Conservation (phyloP, 2,113 vertebrate genomes). For the Anseranas semipalmata region DNA sequence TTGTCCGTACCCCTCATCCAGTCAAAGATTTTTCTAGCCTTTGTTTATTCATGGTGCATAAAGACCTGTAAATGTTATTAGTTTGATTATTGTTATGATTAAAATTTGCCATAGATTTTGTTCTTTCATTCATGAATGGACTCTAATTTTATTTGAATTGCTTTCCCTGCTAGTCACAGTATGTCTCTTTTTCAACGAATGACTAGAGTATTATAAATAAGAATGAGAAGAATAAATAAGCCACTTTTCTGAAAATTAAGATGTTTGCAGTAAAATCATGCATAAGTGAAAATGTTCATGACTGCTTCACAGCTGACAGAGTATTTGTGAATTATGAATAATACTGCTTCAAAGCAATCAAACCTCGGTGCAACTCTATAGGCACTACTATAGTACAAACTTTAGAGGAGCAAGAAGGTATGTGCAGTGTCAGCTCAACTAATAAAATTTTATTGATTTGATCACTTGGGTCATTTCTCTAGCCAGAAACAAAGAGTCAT, state of each 20-base stretch:
- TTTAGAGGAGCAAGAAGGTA: background rate
- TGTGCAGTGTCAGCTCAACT: background rate
- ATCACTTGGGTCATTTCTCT: background rate
- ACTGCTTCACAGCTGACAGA: background rate
- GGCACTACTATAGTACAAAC: background rate
- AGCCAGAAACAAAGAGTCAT: background rate
- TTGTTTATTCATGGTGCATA: background rate
- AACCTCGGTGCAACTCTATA: fast-evolving
- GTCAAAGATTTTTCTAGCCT: background rate
- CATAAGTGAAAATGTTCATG: background rate
- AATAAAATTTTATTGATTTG: background rate
- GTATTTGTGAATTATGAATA: background rate
- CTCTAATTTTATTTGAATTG: background rate
- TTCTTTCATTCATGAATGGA: background rate
- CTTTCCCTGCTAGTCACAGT: background rate
- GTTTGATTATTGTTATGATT: background rate
- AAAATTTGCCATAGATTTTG: background rate
- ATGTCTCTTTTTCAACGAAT: background rate
- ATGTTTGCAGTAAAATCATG: background rate
- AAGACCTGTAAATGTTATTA: background rate
- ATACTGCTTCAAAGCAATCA: background rate
- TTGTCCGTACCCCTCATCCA: background rate
- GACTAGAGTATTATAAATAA: background rate
- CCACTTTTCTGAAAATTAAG: background rate
- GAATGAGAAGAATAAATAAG: background rate